Conservation (phyloP, 1,140 invertebrate species). For the Gonioctena quinquepunctata region DNA sequence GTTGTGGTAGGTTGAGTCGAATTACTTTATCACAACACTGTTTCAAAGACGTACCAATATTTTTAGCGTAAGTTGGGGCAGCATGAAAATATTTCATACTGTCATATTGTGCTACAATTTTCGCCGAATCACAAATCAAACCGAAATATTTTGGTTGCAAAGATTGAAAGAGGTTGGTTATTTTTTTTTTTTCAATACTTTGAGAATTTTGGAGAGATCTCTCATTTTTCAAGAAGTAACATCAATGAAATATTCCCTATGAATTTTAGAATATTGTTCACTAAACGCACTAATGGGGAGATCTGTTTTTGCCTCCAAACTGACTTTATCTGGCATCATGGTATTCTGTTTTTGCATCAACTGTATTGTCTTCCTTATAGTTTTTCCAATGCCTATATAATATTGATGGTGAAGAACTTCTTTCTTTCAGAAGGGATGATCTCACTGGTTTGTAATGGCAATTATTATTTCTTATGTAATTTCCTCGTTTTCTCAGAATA, state of each 20-base stretch:
- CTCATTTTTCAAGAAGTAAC: conserved; percentile 35
- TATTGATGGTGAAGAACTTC: too few relatives aligned
- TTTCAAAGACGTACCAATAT: conserved; percentile 36
- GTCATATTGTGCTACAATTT: conserved; percentile 28
- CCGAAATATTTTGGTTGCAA: conserved; percentile 32
- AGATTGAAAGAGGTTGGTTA: conserved; percentile 27
- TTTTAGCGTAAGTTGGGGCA: conserved; percentile 33
- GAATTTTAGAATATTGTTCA: too few relatives aligned
- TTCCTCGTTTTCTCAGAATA: too few relatives aligned
- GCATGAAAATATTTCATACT: conserved; percentile 20
- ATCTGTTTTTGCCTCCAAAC: too few relatives aligned
- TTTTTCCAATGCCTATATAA: too few relatives aligned
- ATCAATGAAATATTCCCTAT: background rate
- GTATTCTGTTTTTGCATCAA: too few relatives aligned
- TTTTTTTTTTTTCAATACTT: conserved; percentile 11
- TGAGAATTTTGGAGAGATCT: conserved; percentile 32
- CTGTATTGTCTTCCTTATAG: too few relatives aligned
- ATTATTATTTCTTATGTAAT: too few relatives aligned
- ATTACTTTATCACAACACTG: conserved; percentile 36
- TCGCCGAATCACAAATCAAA: conserved; percentile 23
- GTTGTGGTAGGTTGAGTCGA: background rate
- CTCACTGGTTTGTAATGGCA: too few relatives aligned
- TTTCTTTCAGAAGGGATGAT: too few relatives aligned
- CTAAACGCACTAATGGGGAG: too few relatives aligned
- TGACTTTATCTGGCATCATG: too few relatives aligned